Evolutionary conservation across 2,113 vertebrate genomes (phyloP).

Genomic region (Alethe castanea): DNA sequence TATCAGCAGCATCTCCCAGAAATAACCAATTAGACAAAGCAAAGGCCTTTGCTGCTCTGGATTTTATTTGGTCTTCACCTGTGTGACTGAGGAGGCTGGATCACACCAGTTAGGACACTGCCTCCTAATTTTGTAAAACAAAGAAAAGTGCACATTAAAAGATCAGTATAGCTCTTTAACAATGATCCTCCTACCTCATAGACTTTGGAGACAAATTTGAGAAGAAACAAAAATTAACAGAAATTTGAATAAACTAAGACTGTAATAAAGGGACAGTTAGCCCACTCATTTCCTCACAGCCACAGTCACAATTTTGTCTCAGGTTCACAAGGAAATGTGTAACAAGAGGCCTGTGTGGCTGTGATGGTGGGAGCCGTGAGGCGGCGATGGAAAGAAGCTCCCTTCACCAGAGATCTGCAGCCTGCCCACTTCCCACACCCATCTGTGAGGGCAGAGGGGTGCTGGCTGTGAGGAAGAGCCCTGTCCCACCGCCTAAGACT

Average conservation of each 20-base stretch:
- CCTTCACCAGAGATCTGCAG: background rate
- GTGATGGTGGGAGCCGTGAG: rapidly evolving
- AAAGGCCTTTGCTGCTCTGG: background rate
- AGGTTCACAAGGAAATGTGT: background rate
- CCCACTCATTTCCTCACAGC: background rate
- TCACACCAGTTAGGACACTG: background rate
- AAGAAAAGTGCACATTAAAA: background rate
- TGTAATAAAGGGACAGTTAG: constrained; percentile 72
- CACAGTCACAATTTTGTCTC: background rate
- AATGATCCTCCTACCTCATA: constrained; percentile 70
- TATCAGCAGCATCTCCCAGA: rapidly evolving
- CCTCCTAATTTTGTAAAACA: background rate
- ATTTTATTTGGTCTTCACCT: background rate
- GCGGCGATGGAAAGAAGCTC: rapidly evolving
- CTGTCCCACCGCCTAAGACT: background rate
- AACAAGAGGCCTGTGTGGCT: rapidly evolving
- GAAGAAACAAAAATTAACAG: constrained; percentile 79
- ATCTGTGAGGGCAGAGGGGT: background rate
- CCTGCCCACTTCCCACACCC: rapidly evolving
- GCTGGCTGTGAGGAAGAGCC: background rate
- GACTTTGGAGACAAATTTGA: constrained; percentile 85
- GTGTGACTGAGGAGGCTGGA: background rate
- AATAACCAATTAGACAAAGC: background rate
- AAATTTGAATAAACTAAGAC: constrained; percentile 86
- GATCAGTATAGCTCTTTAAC: background rate